Evolutionary conservation across 2,113 vertebrate genomes (phyloP), one percentile per base, ranked within the genome.

Genomic region (Psilopogon haemacephalus): DNA sequence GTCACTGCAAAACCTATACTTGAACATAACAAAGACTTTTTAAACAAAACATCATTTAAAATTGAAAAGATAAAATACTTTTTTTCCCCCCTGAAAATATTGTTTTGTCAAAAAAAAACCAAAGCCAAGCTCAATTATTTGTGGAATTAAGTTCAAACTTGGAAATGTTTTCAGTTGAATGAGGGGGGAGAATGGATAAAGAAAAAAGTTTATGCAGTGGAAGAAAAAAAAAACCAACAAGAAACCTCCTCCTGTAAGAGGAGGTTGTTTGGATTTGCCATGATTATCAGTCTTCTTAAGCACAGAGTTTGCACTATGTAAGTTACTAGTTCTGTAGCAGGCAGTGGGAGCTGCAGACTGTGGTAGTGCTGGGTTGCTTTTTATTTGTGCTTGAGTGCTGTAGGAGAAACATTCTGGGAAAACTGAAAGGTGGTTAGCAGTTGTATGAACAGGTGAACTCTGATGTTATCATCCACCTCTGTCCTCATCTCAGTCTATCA

Each of bases 361-460:
- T 35, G 24, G 15, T 58, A 64, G 9, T 21, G 4, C 48, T 56
- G 27, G 7, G 2, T 6, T 52, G 13, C 46, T 69, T n/a, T 5
- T 62, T 37, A 5, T 37, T 63, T 20, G 3, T 69, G 37, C 54
- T 33, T 33, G 11, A 20, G 50, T 16, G 19, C 44, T 59, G 12
- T 1, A 46, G 40, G n/a, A 24, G 33, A 42, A 42, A 7, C 23
- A n/a, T 5, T 48, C 35, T 69, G 33, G 35, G n/a, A 37, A 12
- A 71, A 15, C 48, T 3, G 59, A 68, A 95, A 94, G 86, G 67
- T 94, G 94, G 81, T 48, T 58, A 92, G 73, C 94, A 94, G 93
- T 91, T 95, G 89, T 38, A 27, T 16, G 77, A 78, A 17, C 2
- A 26, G 69, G 46, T 62, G 74, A n/a, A 46, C 59, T 80, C 64